A percentile compares a stretch with the other conserved stretches of the same genome.
These are phyloP conservation scores for Chrysina gloriosa DNA, from an alignment of 2,888 invertebrate genomes.

Conservation along the genomic window DNA sequence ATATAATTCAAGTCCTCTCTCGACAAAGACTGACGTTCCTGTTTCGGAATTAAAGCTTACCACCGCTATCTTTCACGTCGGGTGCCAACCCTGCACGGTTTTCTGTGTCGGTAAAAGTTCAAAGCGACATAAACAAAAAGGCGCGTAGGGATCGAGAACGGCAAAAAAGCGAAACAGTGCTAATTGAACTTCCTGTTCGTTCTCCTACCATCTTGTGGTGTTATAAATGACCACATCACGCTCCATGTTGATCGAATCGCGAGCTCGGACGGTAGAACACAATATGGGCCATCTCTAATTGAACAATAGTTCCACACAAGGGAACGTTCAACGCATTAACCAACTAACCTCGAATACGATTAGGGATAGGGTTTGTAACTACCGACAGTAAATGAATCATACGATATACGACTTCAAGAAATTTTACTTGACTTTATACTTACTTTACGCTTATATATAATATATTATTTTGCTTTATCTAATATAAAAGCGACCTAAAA, in stretches of 20 bases:
- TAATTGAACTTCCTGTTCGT: conserved; percentile 28
- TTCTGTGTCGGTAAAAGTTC: conserved; percentile 32
- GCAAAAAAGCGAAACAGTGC: conserved; percentile 28
- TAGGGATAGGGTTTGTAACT: neutral
- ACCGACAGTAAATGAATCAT: too few relatives aligned
- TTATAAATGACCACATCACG: conserved; percentile 30
- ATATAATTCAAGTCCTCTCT: conserved; percentile 13
- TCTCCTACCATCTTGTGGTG: conserved; percentile 21
- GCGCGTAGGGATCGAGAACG: conserved; percentile 17
- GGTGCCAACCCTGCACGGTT: conserved; percentile 19
- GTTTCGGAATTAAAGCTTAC: conserved; percentile 11
- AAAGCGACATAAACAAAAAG: conserved; percentile 31
- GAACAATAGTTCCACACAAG: conserved; percentile 1
- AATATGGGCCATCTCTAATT: conserved; percentile 5
- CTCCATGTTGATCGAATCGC: conserved; percentile 25
- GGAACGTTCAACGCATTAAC: conserved; percentile 3
- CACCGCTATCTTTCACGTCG: conserved; percentile 21
- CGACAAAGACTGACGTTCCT: conserved; percentile 7
- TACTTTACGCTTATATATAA: too few relatives aligned
- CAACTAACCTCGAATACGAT: neutral
- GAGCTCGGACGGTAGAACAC: conserved; percentile 6
- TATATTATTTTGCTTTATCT: too few relatives aligned
- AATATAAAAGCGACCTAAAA: too few relatives aligned
- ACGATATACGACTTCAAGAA: too few relatives aligned
- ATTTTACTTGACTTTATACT: too few relatives aligned